Base-by-base conservation (phyloP, 2,113 vertebrate species). In the Corynorhinus townsendii region DNA sequence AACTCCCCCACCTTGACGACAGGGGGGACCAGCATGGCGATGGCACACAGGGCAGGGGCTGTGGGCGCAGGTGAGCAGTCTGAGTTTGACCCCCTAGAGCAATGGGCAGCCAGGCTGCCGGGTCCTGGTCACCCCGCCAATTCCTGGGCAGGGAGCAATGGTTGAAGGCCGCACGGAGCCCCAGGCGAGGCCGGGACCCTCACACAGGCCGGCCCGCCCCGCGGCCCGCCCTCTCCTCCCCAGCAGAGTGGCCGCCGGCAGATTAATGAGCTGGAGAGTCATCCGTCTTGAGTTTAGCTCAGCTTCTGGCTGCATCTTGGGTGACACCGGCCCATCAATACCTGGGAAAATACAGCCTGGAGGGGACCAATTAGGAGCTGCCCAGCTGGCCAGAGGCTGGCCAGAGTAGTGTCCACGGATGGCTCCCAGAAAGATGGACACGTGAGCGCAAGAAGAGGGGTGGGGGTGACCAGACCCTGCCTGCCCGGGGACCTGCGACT, bases 261-360 rank as follows among this genome's bases (percentile, higher is more conserved):
- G 96, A 89, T 24, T 89, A 89, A 96, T 91, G 81, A 91, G 69
- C 80, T 3, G 0, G 45, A 40, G 35, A 69, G 87, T 45, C n/a
- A 94, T 96, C 92, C 1, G 4, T 97, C 96, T 94, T 59, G 89
- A 91, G 93, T 93, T 95, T 43, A 91, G 93, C 94, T 89, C 83
- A 84, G 94, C 96, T 95, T 76, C 92, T 11, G 84, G 96, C 93
- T 77, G 80, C 33, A 0, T 93, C 91, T 40, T 26, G 59, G n/a
- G 83, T 91, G 87, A 96, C 96, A 81, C 33, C 0, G n/a, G 83
- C 84, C 89, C 94, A 96, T 96, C 97, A 92, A 94, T 89, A 93
- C 77, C 75, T 1, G 7, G 92, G 93, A 83, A 97, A 96, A 97
- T 94, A 96, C 17, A 0, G 90, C 94, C 93, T 75, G 54, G 72